Base-by-base conservation (phyloP, 2,888 invertebrate species). In the Cerceris rybyensis region DNA sequence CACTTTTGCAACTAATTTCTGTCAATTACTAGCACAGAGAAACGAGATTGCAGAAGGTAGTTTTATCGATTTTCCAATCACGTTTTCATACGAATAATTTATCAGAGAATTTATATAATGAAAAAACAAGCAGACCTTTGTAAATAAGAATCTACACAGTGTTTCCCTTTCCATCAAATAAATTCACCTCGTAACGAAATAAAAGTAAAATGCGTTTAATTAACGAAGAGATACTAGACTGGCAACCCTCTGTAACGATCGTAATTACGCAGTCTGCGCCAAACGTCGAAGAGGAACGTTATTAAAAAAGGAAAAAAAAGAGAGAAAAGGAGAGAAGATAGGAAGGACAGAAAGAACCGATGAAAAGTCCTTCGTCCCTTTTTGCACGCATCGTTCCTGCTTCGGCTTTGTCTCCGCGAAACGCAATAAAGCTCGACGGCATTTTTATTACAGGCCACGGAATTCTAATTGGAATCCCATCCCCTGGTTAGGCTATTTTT, bases 391-490 rank as follows among this genome's bases (percentile, higher is more conserved):
- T 58, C 46, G 54, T 59, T 28, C 49, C 5, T 39, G 16, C 55
- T 75, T 52, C 69, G 64, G 72, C 59, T 68, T 73, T 43, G 14
- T 59, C 46, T 16, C 46, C 42, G 69, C 43, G 78, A 75, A 69
- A 66, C 39, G 80, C 75, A 75, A 84, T 78, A 82, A 85, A 74
- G 66, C 68, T 66, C 65, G 63, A 55, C 72, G 73, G 78, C 59
- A 80, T 77, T 84, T 84, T 85, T 85, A 82, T 84, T 75, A 72
- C 65, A 75, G 55, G 39, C 74, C 50, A 58, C 63, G 75, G 63
- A 72, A 85, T 83, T 63, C 78, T 81, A 85, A 84, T 81, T 79
- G 83, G 77, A 83, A 75, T 79, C 59, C 64, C 61, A 66, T 55
- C 9, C 28, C 46, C 28, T 28, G 28, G 13, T 41, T 63, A 50